Conservation (phyloP, 2,888 invertebrate species). For the Melanotus villosus region DNA sequence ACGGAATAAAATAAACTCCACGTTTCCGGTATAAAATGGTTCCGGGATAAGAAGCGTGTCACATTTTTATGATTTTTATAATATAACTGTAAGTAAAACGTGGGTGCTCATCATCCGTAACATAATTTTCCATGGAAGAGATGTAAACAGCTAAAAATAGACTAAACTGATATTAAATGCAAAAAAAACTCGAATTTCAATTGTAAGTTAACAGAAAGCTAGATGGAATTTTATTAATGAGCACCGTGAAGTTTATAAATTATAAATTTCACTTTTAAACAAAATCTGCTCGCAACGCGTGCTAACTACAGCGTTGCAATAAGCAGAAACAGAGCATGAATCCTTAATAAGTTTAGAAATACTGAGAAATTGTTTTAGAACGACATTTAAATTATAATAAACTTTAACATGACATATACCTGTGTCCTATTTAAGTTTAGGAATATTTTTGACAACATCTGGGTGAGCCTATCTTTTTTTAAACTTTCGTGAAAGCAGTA, state of each 20-base stretch:
- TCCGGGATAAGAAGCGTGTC: constrained; percentile 17
- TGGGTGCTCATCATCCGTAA: constrained; percentile 21
- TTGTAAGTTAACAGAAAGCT: constrained; percentile 13
- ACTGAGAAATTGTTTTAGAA: constrained; percentile 20
- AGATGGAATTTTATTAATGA: constrained; percentile 29
- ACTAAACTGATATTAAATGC: constrained; percentile 1
- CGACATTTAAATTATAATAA: no score
- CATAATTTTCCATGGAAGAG: constrained; percentile 28
- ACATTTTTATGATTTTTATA: constrained; percentile 30
- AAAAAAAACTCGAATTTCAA: constrained; percentile 15
- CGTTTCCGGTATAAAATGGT: constrained; percentile 20
- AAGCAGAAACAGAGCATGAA: constrained; percentile 44
- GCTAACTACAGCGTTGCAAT: constrained; percentile 39
- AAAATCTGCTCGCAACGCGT: constrained; percentile 36
- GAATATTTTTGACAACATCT: no score
- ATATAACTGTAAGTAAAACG: constrained; percentile 31
- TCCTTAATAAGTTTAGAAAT: constrained; percentile 38
- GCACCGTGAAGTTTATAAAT: constrained; percentile 30
- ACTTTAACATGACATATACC: no score
- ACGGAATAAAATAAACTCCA: not conserved
- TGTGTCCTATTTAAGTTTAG: no score
- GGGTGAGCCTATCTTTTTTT: no score
- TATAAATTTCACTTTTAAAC: constrained; percentile 46
- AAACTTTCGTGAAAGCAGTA: no score
- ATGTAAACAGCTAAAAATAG: constrained; percentile 19